These are phyloP conservation scores for Venusia cambrica DNA, from an alignment of 2,888 invertebrate species.

Conservation along the genomic window DNA sequence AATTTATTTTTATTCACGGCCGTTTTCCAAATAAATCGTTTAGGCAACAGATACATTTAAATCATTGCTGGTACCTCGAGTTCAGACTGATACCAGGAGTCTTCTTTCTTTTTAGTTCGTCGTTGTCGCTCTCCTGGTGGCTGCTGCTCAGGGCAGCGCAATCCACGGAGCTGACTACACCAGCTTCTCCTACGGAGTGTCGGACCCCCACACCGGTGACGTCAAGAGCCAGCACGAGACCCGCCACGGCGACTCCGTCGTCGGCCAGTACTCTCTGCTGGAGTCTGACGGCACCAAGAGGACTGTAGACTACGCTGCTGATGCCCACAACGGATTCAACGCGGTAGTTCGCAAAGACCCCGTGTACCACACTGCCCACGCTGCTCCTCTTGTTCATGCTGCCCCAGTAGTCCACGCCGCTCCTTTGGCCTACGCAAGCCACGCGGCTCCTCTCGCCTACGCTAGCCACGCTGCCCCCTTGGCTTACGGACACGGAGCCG, in stretches of 20 bases:
- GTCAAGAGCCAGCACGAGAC: slow-evolving; percentile 82
- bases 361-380: slow-evolving; percentile 43
- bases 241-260: slow-evolving; percentile 83
- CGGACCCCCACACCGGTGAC: slow-evolving; percentile 74
- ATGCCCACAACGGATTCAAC: slow-evolving; percentile 79
- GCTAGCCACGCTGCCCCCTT: slow-evolving; percentile 37
- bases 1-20: slow-evolving; percentile 11
- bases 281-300: slow-evolving; percentile 83
- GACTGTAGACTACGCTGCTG: slow-evolving; percentile 82
- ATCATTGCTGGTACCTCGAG: too few relatives aligned
- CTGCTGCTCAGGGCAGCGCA: slow-evolving; percentile 64
- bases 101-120: slow-evolving; percentile 62
- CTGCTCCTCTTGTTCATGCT: slow-evolving; percentile 51
- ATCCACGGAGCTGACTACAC: slow-evolving; percentile 63
- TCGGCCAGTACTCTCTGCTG: slow-evolving; percentile 75
- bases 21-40: slow-evolving; percentile 1
- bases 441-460: slow-evolving; percentile 38
- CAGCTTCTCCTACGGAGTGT: slow-evolving; percentile 72
- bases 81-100: too few relatives aligned
- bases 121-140: slow-evolving; percentile 67
- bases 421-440: slow-evolving; percentile 32
- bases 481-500: slow-evolving; percentile 39
- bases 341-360: slow-evolving; percentile 79
- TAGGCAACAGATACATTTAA: too few relatives aligned
- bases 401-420: slow-evolving; percentile 41